These are phyloP conservation scores for Congeria kusceri DNA, from an alignment of 2,888 invertebrate species.

Conservation along the genomic window DNA sequence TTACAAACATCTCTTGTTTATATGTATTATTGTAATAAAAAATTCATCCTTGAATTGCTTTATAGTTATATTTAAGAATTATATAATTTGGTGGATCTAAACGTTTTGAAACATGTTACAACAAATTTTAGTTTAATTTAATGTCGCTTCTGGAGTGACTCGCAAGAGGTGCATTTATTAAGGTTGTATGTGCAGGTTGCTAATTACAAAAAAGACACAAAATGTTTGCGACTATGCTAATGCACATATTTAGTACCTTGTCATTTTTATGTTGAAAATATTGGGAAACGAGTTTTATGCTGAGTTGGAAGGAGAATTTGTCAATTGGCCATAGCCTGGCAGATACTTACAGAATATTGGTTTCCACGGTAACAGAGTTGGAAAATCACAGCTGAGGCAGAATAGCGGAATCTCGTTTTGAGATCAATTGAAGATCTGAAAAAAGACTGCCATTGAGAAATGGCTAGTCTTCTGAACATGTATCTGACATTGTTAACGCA, in stretches of 20 bases:
- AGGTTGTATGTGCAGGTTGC: no score
- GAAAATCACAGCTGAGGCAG: slow-evolving; percentile 71
- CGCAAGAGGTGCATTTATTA: no score
- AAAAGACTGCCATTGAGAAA: slow-evolving; percentile 35
- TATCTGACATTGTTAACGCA: slow-evolving; percentile 72
- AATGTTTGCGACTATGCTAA: not conserved
- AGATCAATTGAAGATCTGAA: slow-evolving; percentile 1
- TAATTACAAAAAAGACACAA: no score
- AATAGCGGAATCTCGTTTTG: slow-evolving; percentile 45
- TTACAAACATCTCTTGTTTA: no score
- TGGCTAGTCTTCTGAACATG: slow-evolving; percentile 75
- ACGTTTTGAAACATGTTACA: no score
- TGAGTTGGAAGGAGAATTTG: slow-evolving; percentile 54
- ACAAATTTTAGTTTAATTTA: no score
- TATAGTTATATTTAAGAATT: no score
- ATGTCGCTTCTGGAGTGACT: no score
- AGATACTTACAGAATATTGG: slow-evolving; percentile 66
- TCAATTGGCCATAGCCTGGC: slow-evolving; percentile 61
- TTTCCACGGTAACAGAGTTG: slow-evolving; percentile 68
- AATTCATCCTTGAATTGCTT: no score
- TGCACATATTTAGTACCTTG: not conserved
- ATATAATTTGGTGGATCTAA: no score
- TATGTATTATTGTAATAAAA: no score
- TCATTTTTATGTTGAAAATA: slow-evolving; percentile 35
- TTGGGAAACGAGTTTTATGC: slow-evolving; percentile 61